Percentiles rank a stretch among this genome's conserved stretches.
These are phyloP conservation scores for Aphodius granarius DNA, from an alignment of 2,888 invertebrate genomes.

Conservation along the genomic window DNA sequence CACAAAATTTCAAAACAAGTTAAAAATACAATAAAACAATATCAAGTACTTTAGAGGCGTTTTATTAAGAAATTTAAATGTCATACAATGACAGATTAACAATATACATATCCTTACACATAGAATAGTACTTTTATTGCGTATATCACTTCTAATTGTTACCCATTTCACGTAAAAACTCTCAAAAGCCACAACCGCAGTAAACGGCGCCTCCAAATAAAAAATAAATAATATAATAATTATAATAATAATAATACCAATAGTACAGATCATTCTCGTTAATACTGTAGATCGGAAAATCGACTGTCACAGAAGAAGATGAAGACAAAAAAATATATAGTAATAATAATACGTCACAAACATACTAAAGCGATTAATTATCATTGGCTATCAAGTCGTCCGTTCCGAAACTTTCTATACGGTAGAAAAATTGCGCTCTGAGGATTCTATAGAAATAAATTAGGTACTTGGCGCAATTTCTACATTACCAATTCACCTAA, in stretches of 20 bases:
- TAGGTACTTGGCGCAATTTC: background rate
- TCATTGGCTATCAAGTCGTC: background rate
- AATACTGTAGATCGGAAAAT: slow-evolving; percentile 18
- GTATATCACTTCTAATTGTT: slow-evolving; percentile 42
- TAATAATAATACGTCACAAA: background rate
- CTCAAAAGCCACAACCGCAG: background rate
- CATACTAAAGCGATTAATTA: background rate
- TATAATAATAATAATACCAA: background rate
- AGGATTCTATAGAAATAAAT: background rate
- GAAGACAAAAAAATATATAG: too few species aligned
- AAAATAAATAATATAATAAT: slow-evolving; percentile 19
- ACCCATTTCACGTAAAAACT: slow-evolving; percentile 11
- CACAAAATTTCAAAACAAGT: too few species aligned
- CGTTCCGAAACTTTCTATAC: background rate
- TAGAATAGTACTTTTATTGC: slow-evolving; percentile 40
- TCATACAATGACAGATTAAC: slow-evolving; percentile 48
- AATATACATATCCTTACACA: slow-evolving; percentile 36
- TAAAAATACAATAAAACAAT: background rate
- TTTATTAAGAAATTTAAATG: slow-evolving; percentile 52
- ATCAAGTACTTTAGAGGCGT: slow-evolving; percentile 12
- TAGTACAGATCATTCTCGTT: slow-evolving; percentile 7
- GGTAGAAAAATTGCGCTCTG: background rate
- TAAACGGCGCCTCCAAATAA: background rate
- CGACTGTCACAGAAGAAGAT: slow-evolving; percentile 8
- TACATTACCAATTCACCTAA: background rate